Percentiles rank a stretch among this genome's conserved stretches.
phyloP scores from a whole-genome alignment of 2,797 vertebrate species.

The Hephaestus fuliginosus region DNA sequence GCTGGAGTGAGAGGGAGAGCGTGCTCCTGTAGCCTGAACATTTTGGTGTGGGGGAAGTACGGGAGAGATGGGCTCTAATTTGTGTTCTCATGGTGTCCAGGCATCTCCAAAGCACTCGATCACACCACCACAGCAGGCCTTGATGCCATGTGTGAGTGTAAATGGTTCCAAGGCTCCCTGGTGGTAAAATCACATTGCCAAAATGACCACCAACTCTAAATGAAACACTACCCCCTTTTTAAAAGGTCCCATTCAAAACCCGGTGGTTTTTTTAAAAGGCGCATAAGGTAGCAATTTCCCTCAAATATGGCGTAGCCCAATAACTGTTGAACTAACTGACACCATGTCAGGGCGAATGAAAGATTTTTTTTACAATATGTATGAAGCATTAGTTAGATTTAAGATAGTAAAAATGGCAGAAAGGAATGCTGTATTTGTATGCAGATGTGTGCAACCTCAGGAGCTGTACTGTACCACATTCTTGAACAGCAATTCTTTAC shows the following conservation, averaged over 20 bases:
- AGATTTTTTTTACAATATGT: conserved; percentile 46
- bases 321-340: conserved; percentile 81
- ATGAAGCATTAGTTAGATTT: conserved; percentile 51
- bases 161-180: conserved; percentile 83
- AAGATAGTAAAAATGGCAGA: conserved; percentile 32
- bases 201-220: conserved; percentile 86
- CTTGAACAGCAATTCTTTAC: conserved; percentile 55
- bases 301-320: conserved; percentile 82
- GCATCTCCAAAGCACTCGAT: conserved; percentile 84
- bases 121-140: conserved; percentile 82
- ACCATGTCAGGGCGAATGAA: conserved; percentile 74
- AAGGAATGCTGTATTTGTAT: conserved; percentile 48
- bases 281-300: conserved; percentile 86
- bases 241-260: conserved; percentile 83
- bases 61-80: conserved; percentile 86
- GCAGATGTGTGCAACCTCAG: conserved; percentile 40
- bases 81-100: conserved; percentile 83
- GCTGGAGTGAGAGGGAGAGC: conserved; percentile 66
- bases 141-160: conserved; percentile 87
- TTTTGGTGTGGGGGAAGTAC: conserved; percentile 71
- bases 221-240: conserved; percentile 83
- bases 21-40: conserved; percentile 70
- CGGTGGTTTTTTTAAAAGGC: conserved; percentile 72
- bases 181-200: conserved; percentile 82
- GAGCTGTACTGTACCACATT: conserved; percentile 39